Conservation (phyloP, 2,113 vertebrate species). For the Lethenteron reissneri region DNA sequence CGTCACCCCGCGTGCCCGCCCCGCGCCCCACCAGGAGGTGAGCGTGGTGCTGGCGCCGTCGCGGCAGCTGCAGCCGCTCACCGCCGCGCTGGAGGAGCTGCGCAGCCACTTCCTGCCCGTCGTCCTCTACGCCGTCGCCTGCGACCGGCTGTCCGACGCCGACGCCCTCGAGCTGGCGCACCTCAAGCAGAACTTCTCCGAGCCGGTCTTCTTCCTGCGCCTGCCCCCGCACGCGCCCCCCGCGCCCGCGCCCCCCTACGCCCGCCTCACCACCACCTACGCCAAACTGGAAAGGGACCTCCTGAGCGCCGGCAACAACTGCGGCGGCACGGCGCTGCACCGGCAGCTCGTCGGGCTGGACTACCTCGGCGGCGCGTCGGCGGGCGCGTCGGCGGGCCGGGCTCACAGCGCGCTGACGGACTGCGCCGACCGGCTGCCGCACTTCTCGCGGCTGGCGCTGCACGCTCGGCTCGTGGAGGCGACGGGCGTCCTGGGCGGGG, state of each 20-base stretch:
- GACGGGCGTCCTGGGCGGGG: conserved; percentile 40
- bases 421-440: conserved; percentile 38
- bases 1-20: too few species aligned
- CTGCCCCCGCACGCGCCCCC: conserved; percentile 17
- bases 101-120: conserved; percentile 39
- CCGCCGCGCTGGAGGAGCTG: conserved; percentile 46
- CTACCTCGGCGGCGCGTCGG: conserved; percentile 22
- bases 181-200: conserved; percentile 41
- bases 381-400: conserved; percentile 19
- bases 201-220: conserved; percentile 61
- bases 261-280: conserved; percentile 13
- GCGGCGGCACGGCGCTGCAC: conserved; percentile 32
- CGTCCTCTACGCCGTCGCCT: conserved; percentile 50
- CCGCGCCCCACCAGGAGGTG: conserved; percentile 34
- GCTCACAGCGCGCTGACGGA: conserved; percentile 51
- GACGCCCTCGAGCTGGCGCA: conserved; percentile 41
- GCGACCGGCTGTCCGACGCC: conserved; percentile 30
- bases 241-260: conserved; percentile 16
- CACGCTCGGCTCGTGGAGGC: conserved; percentile 58
- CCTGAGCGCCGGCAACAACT: conserved; percentile 6
- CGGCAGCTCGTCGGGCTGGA: conserved; percentile 40
- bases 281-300: conserved; percentile 9
- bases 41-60: conserved; percentile 72
- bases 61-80: conserved; percentile 39
- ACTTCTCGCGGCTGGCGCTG: conserved; percentile 52